Evolutionary conservation across 2,888 invertebrate species (phyloP).

Genomic region (Aphelenchoides bicaudatus): DNA sequence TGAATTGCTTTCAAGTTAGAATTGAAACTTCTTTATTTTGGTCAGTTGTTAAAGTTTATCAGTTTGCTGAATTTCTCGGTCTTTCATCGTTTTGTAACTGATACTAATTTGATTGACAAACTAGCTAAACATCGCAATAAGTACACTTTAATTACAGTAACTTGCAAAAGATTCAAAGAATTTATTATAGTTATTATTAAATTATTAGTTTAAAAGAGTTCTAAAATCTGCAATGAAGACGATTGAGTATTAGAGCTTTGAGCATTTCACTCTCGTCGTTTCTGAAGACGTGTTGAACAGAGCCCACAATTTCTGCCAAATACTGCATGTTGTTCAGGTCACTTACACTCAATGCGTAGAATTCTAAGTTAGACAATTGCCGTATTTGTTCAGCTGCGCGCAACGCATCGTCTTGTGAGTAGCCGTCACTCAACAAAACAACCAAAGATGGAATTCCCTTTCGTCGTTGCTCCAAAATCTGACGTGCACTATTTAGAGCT

Average conservation of each 20-base stretch:
- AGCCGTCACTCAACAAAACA: constrained; percentile 56
- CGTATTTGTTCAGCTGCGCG: constrained; percentile 43
- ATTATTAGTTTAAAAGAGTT: too few relatives aligned
- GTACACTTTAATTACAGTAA: too few relatives aligned
- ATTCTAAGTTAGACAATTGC: constrained; percentile 43
- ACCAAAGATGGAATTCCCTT: constrained; percentile 46
- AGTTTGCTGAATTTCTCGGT: too few relatives aligned
- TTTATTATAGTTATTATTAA: not conserved
- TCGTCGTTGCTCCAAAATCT: constrained; percentile 45
- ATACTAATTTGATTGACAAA: too few relatives aligned
- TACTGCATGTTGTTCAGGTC: constrained; percentile 41
- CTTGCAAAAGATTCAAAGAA: not conserved
- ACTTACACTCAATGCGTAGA: constrained; percentile 51
- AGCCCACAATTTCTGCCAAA: constrained; percentile 11
- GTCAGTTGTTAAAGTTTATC: too few relatives aligned
- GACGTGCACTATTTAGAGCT: constrained; percentile 45
- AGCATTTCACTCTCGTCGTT: not conserved
- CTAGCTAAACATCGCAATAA: too few relatives aligned
- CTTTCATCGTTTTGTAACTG: too few relatives aligned
- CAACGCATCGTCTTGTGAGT: constrained; percentile 35
- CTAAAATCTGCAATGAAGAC: constrained; percentile 7
- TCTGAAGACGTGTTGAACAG: constrained; percentile 1
- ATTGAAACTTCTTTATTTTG: too few relatives aligned
- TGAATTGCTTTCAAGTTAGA: too few relatives aligned
- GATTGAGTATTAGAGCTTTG: constrained; percentile 10